These are phyloP conservation scores for Pedicia rivosa DNA, from an alignment of 2,888 invertebrate genomes.

Conservation along the genomic window DNA sequence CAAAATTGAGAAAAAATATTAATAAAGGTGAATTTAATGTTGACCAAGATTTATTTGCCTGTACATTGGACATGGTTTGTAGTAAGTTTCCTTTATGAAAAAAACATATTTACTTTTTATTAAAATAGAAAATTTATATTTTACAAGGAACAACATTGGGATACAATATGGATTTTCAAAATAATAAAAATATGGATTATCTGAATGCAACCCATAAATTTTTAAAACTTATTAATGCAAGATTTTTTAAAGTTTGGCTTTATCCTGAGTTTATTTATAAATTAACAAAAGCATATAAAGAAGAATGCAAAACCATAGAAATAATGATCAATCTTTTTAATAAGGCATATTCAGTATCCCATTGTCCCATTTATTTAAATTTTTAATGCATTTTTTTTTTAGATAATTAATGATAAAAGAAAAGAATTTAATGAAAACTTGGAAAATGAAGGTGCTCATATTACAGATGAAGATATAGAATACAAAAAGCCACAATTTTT, in stretches of 20 bases:
- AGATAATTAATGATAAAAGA: neutral
- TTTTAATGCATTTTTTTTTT: neutral
- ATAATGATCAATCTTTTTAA: neutral
- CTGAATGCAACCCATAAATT: neutral
- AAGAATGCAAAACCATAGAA: neutral
- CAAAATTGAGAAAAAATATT: conserved; percentile 2
- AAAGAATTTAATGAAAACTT: neutral
- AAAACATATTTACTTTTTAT: too few species aligned
- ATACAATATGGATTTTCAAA: neutral
- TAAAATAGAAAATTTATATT: too few species aligned
- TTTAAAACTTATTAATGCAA: neutral
- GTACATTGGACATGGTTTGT: conserved; percentile 9
- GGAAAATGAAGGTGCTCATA: neutral
- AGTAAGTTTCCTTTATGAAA: too few species aligned
- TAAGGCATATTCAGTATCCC: neutral
- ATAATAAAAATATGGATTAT: neutral
- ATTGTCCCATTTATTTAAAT: too few species aligned
- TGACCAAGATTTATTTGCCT: neutral
- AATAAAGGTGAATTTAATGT: conserved; percentile 5
- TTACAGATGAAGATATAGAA: neutral
- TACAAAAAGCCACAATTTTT: neutral
- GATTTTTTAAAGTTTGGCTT: neutral
- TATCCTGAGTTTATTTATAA: neutral
- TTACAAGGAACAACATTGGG: neutral
- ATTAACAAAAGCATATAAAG: neutral